Conservation (phyloP, 2,113 vertebrate species). For the Genyomyrus donnyi region DNA sequence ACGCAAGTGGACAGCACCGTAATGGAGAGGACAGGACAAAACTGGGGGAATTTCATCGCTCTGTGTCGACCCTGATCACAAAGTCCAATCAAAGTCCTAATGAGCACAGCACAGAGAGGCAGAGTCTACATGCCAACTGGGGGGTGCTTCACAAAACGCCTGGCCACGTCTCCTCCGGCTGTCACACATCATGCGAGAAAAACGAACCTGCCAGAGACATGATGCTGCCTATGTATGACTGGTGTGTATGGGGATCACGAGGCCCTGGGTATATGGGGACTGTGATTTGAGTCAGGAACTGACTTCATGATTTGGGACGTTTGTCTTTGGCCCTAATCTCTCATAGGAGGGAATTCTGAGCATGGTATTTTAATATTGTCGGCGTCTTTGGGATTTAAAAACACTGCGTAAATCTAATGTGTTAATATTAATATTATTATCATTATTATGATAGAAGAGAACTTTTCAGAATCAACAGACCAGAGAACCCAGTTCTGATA, state of each 20-base stretch:
- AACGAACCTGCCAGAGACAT: background rate
- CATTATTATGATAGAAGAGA: background rate
- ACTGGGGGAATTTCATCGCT: conserved; percentile 43
- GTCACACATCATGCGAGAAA: background rate
- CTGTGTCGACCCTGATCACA: conserved; percentile 43
- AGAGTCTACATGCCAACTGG: conserved; percentile 30
- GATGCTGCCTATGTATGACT: background rate
- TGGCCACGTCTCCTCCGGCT: background rate
- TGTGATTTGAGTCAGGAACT: background rate
- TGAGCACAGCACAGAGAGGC: conserved; percentile 34
- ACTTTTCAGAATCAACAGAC: background rate
- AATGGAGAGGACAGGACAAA: conserved; percentile 45
- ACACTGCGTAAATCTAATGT: background rate
- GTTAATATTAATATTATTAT: background rate
- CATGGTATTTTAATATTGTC: background rate
- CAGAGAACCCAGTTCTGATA: too few species aligned
- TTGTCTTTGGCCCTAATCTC: background rate
- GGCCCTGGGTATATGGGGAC: background rate
- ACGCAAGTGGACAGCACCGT: conserved; percentile 60
- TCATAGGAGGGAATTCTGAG: background rate
- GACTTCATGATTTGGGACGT: background rate
- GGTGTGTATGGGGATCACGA: background rate
- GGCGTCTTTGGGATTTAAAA: background rate
- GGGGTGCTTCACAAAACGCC: background rate
- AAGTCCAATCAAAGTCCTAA: conserved; percentile 42